phyloP scores from a whole-genome alignment of 2,888 invertebrate genomes.

The Ophion slaviceki region DNA sequence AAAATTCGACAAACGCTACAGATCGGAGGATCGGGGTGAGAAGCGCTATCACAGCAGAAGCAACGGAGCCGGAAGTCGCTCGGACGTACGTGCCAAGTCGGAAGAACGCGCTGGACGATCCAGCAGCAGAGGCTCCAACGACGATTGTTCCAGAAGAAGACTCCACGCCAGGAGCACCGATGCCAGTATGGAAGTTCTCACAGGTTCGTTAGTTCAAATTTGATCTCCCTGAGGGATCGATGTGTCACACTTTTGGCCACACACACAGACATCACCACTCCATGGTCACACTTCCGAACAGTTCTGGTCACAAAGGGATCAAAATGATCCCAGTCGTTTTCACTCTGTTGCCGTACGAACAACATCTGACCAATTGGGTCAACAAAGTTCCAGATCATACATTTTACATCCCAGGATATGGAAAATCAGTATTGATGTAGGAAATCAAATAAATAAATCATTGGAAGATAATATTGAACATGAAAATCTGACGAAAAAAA shows the following conservation, averaged over 20 bases:
- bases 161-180: slow-evolving; percentile 88
- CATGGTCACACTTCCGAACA: no score
- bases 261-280: no score
- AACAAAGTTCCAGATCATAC: no score
- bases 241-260: neutral
- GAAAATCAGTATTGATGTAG: no score
- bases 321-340: no score
- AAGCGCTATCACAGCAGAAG: slow-evolving; percentile 86
- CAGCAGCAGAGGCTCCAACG: slow-evolving; percentile 77
- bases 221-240: neutral
- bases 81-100: slow-evolving; percentile 91
- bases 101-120: slow-evolving; percentile 79
- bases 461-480: no score
- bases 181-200: slow-evolving; percentile 85
- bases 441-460: no score
- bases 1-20: slow-evolving; percentile 91
- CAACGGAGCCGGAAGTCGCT: slow-evolving; percentile 85
- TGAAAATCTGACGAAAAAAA: no score
- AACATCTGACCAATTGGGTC: no score
- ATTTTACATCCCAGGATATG: no score
- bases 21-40: slow-evolving; percentile 91
- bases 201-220: slow-evolving; percentile 71
- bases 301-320: no score
- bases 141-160: slow-evolving; percentile 76
- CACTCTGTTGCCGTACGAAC: no score